These are phyloP conservation scores for Crotalus tigris DNA, from an alignment of 2,113 vertebrate species.

Conservation along the genomic window DNA sequence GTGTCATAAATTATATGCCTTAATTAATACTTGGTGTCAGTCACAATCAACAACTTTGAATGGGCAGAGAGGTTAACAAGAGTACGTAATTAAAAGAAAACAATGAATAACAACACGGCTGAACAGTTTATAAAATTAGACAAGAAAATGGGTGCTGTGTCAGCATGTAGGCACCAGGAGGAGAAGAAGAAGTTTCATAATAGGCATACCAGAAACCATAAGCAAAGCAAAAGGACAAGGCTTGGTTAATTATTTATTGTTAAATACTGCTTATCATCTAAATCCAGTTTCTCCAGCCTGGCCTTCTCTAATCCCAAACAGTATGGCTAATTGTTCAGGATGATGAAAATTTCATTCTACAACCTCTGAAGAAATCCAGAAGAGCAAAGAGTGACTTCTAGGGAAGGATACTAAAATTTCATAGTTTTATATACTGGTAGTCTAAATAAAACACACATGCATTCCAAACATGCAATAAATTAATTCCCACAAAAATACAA, in stretches of 20 bases:
- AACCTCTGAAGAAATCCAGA: not conserved
- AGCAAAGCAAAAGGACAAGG: constrained; percentile 24
- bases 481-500: not conserved
- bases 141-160: constrained; percentile 60
- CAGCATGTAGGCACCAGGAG: constrained; percentile 47
- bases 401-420: not conserved
- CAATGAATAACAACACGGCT: constrained; percentile 61
- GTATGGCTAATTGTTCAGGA: not conserved
- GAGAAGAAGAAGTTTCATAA: constrained; percentile 19
- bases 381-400: not conserved
- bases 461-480: too few species aligned
- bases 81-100: constrained; percentile 73
- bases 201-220: not conserved
- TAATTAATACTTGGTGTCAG: constrained; percentile 74
- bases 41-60: constrained; percentile 69
- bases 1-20: constrained; percentile 76
- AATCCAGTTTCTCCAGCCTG: not conserved
- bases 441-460: not conserved
- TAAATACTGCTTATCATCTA: not conserved
- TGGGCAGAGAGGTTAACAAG: constrained; percentile 72
- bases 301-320: not conserved
- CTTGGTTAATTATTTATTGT: constrained; percentile 17
- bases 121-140: constrained; percentile 71
- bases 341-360: not conserved
- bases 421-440: not conserved